Evolutionary conservation across 1,140 invertebrate species (phyloP), one percentile per base, ranked within the genome.

Genomic region (Odontomachus brunneus): DNA sequence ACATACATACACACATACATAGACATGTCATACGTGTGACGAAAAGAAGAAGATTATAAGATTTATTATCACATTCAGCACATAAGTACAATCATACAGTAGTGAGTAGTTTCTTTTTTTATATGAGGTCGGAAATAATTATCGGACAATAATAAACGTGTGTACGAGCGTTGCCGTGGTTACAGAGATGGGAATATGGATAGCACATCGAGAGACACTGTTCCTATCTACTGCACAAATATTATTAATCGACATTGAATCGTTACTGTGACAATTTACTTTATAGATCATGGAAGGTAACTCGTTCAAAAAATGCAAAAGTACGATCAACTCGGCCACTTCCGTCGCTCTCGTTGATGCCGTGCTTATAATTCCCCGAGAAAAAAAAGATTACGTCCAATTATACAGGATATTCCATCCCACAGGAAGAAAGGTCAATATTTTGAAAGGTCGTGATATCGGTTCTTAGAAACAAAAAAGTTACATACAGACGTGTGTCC

Each of bases 21-120:
- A 55, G 49, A 53, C 22, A 59, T 3, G 5, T 38, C 17, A 48
- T 11, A 51, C 24, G 48, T 69, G 53, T 55, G 49, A 82, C 44
- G 22, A 62, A 82, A 84, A 74, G 67, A 84, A 74, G 67, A 82
- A 82, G 44, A 82, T 84, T 84, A 82, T 19, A 82, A 84, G 67
- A 84, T 84, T 84, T 82, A 84, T 82, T 84, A 38, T 69, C 11
- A 81, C 33, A 69, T 59, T 83, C 2, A 29, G 24, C 17, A 80
- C 38, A 83, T n/a, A 69, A 26, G 48, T 83, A 78, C 38, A 83
- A 59, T 83, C 74, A 62, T 74, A 62, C 24, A 38, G 75, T 59
- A 38, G 33, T 12, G 26, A 44, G 9, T 44, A 11, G 9, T 44
- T n/a, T 66, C 29, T 38, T 63, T 57, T 17, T 65, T 19, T 1